phyloP scores from a whole-genome alignment of 2,888 invertebrate species.

The Oscheius sp. region DNA sequence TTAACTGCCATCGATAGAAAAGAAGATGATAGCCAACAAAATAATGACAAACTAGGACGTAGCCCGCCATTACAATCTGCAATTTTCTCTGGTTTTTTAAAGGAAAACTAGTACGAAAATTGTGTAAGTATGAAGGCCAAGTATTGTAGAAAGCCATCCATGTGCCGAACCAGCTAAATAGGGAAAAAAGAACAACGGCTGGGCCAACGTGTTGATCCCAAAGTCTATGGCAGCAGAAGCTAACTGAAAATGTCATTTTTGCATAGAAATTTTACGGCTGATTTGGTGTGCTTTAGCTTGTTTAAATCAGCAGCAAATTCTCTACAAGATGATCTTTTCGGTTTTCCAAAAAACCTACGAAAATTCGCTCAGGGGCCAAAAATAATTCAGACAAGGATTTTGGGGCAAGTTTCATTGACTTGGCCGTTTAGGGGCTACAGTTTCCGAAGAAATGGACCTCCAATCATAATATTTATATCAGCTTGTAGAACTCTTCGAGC shows the following conservation, averaged over 20 bases:
- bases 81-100: not conserved
- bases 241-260: not conserved
- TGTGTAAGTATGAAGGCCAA: not conserved
- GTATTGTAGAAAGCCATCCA: not conserved
- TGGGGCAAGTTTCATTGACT: no score
- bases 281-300: no score
- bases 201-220: not conserved
- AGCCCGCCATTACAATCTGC: not conserved
- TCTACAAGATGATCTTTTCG: no score
- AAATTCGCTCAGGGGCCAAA: no score
- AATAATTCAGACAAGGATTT: no score
- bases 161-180: not conserved
- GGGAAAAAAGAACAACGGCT: constrained; percentile 1
- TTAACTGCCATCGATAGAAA: constrained; percentile 10
- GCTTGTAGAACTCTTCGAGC: no score
- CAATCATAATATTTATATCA: no score
- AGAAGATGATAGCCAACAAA: not conserved
- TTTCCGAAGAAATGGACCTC: no score
- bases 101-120: not conserved
- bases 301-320: no score
- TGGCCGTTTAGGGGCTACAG: no score
- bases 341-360: no score
- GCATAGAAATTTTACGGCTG: no score
- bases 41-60: not conserved
- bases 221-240: not conserved